Conservation (phyloP, 2,888 invertebrate genomes). For the Lepeophtheirus nordmannii region DNA sequence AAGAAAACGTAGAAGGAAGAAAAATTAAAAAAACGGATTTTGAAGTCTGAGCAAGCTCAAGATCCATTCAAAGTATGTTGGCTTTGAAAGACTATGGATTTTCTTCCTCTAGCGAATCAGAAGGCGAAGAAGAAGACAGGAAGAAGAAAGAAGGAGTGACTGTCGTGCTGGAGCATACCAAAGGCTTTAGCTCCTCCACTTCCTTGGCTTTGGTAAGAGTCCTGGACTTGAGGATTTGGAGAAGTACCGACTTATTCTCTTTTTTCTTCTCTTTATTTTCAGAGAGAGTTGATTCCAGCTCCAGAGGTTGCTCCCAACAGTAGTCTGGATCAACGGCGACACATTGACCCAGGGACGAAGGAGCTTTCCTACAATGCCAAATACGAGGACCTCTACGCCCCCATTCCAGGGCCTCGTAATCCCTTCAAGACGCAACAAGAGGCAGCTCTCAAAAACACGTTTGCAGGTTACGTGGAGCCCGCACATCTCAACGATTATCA, state of each 20-base stretch:
- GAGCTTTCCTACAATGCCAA: conserved; percentile 81
- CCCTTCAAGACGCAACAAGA: conserved; percentile 83
- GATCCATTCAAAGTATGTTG: background rate
- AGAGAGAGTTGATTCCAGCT: background rate
- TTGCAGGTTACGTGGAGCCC: conserved; percentile 84
- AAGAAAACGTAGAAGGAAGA: too few species aligned
- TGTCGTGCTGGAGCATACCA: background rate
- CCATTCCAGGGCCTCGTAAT: conserved; percentile 76
- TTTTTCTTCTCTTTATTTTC: background rate
- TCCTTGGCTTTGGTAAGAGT: background rate
- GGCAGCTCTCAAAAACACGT: conserved; percentile 67
- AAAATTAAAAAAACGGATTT: too few species aligned
- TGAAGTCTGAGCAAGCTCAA: too few species aligned
- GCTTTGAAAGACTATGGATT: background rate
- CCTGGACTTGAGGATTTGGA: too few species aligned
- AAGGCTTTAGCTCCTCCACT: background rate
- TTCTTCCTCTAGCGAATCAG: background rate
- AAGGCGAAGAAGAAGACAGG: background rate
- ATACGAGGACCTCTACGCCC: conserved; percentile 84
- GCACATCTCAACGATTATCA: conserved; percentile 92
- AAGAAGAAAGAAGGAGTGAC: background rate
- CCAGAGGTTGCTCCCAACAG: conserved; percentile 11
- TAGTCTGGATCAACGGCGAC: conserved; percentile 33
- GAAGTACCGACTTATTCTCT: background rate
- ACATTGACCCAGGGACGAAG: conserved; percentile 60